phyloP scores from a whole-genome alignment of 2,113 vertebrate species.

The Indri indri region DNA sequence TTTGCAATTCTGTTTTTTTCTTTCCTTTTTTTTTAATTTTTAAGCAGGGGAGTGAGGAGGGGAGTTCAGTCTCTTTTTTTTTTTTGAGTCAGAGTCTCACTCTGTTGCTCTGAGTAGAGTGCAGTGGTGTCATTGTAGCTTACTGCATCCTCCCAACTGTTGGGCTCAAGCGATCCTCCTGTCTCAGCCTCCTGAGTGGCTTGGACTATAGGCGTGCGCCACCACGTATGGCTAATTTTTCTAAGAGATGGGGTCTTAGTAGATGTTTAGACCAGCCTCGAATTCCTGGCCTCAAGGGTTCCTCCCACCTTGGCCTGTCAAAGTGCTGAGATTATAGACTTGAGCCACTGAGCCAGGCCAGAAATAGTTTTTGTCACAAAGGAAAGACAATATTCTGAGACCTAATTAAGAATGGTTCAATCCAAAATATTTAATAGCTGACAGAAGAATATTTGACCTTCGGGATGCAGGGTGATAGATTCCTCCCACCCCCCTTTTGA shows the following conservation, averaged over 20 bases:
- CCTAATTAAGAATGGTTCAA: slow-evolving; percentile 15
- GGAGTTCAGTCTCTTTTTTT: too few relatives aligned
- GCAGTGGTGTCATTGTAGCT: background rate
- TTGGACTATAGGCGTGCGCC: background rate
- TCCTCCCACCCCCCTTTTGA: background rate
- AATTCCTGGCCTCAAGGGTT: background rate
- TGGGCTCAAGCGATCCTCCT: background rate
- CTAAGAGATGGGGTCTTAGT: background rate
- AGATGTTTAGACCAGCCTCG: background rate
- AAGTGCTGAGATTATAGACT: background rate
- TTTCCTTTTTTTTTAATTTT: too few relatives aligned
- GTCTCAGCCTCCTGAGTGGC: background rate
- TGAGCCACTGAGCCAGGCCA: background rate
- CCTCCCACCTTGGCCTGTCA: background rate
- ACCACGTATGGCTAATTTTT: background rate
- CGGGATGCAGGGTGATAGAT: background rate
- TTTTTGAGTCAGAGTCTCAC: too few relatives aligned
- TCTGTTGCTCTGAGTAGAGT: too few relatives aligned
- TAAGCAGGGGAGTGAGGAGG: too few relatives aligned
- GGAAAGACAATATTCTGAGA: background rate
- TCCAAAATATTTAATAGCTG: background rate
- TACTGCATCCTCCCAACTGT: background rate
- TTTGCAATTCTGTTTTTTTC: background rate
- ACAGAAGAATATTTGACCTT: slow-evolving; percentile 46
- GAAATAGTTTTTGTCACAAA: background rate